phyloP scores from a whole-genome alignment of 1,140 invertebrate genomes.

The Megalopta genalis region DNA sequence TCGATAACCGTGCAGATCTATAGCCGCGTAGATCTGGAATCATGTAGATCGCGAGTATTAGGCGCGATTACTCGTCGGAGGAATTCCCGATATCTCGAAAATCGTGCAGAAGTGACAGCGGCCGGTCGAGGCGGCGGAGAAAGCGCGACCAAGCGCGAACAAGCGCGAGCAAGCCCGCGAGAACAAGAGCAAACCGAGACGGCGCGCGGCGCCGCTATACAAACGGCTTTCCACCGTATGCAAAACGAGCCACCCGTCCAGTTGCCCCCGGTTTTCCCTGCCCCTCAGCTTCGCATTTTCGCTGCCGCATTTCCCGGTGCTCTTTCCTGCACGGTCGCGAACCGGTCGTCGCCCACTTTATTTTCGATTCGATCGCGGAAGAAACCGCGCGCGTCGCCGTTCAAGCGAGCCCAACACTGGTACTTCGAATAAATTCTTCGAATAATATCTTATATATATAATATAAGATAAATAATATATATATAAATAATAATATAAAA shows the following conservation, averaged over 20 bases:
- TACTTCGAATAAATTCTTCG: not conserved
- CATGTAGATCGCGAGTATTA: no score
- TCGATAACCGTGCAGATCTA: no score
- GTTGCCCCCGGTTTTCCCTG: not conserved
- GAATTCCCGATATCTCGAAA: not conserved
- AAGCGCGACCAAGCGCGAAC: constrained; percentile 38
- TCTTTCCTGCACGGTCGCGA: constrained; percentile 9
- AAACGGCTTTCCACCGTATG: constrained; percentile 40
- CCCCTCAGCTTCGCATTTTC: constrained; percentile 31
- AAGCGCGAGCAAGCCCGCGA: not conserved
- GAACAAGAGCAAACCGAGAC: constrained; percentile 41
- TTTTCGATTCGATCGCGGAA: constrained; percentile 50
- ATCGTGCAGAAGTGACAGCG: not conserved
- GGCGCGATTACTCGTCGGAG: no score
- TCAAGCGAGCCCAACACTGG: not conserved
- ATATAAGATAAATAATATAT: no score
- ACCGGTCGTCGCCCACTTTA: constrained; percentile 4
- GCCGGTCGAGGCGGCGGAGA: constrained; percentile 25
- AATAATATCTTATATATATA: no score
- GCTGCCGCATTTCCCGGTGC: constrained; percentile 27
- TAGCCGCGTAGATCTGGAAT: no score
- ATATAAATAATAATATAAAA: no score
- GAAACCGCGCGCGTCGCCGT: constrained; percentile 42
- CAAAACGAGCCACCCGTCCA: constrained; percentile 21
- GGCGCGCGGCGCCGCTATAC: not conserved